Evolutionary conservation across 2,888 invertebrate genomes (phyloP).

Genomic region (Andrena praecox): DNA sequence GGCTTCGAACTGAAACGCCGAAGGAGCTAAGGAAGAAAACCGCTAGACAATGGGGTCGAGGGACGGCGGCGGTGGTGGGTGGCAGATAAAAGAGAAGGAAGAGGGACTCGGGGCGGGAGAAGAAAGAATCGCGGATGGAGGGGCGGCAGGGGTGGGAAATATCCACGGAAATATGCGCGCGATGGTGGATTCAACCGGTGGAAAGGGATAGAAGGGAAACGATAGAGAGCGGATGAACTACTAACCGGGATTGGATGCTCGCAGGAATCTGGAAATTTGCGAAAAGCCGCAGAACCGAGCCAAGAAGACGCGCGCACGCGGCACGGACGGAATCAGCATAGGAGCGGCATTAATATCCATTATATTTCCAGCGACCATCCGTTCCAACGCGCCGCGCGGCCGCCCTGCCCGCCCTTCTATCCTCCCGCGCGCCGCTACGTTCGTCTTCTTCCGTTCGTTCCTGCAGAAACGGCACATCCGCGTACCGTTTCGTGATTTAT

Average conservation of each 20-base stretch:
- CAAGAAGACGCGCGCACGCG: conserved; percentile 14
- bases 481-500: conserved; percentile 78
- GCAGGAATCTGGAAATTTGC: conserved; percentile 25
- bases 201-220: conserved; percentile 24
- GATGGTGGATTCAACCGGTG: conserved; percentile 12
- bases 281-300: conserved; percentile 33
- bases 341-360: conserved; percentile 79
- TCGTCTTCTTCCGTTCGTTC: conserved; percentile 61
- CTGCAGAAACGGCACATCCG: conserved; percentile 57
- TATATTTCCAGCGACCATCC: conserved; percentile 71
- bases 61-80: background rate
- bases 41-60: conserved; percentile 15
- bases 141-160: background rate
- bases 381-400: conserved; percentile 30
- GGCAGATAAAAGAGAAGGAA: background rate
- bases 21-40: conserved; percentile 14
- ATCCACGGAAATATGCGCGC: conserved; percentile 1
- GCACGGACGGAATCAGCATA: conserved; percentile 72
- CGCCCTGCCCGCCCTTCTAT: conserved; percentile 8
- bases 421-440: conserved; percentile 21
- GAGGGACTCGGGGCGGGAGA: background rate
- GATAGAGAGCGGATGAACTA: conserved; percentile 36
- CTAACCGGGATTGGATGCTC: conserved; percentile 48
- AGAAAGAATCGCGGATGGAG: background rate
- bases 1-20: conserved; percentile 9